Evolutionary conservation across 2,888 invertebrate species (phyloP), one percentile per base, ranked within the genome.

Genomic region (Nemotelus pantherinus): DNA sequence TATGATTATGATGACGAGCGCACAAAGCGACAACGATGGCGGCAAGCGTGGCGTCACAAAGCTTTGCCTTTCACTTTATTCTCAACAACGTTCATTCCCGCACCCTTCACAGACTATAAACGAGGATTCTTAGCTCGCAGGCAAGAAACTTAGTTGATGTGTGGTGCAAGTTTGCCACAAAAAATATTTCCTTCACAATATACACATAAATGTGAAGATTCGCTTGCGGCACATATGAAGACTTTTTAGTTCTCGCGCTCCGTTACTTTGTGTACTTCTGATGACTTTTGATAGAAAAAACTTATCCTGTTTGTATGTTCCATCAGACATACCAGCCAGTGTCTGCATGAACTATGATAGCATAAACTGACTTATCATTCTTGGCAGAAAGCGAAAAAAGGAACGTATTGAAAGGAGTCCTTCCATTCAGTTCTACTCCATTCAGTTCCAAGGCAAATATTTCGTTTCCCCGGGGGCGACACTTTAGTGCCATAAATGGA

Each of bases 251-350:
- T 25, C 60, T 57, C 44, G 25, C 25, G 25, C 41, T 71, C 48
- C 43, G 74, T 74, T 74, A 74, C 74, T 74, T 74, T 74, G 63
- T 74, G 63, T 74, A 10, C 48, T 74, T 60, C 41, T 48, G 74
- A 48, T 39, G 63, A 74, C 60, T 74, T 60, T 50, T 60, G 74
- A 74, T 74, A 25, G 25, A 25, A 74, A 74, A 63, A 74, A 74
- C 47, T 74, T 60, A 74, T 74, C 74, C 74, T 74, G 74, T 74
- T 74, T 74, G 74, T 50, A 70, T 70, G 70, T 70, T 70, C 70
- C 55, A 70, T 70, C 70, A 70, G 70, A 70, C 53, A 55, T 43
- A 70, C 53, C 50, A 44, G 9, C 25, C 50, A 44, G 9, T 43
- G 70, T 55, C 70, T 70, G 70, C 70, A 70, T 53, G 53, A 70